Percentiles rank a stretch among this genome's conserved stretches.
These are phyloP conservation scores for Amphibalanus amphitrite DNA, from an alignment of 1,140 invertebrate genomes.

Conservation along the genomic window DNA sequence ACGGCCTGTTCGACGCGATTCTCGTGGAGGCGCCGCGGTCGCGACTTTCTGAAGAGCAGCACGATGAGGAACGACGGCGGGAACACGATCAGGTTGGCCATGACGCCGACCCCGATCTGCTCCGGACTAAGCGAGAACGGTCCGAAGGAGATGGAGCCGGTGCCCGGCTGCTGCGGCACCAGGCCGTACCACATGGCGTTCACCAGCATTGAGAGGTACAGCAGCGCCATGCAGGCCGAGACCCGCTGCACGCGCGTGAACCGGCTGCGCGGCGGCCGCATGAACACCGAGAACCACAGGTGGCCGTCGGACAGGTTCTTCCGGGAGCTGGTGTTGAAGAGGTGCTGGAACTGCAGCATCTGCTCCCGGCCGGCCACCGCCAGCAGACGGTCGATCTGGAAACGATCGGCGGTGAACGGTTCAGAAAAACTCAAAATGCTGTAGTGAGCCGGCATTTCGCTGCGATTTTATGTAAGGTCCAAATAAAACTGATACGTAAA, in stretches of 20 bases:
- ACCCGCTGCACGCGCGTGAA: constrained; percentile 35
- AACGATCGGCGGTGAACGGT: too few species aligned
- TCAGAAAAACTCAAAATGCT: too few species aligned
- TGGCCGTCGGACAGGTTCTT: constrained; percentile 36
- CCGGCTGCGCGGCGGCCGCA: constrained; percentile 32
- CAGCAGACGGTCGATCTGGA: constrained; percentile 34
- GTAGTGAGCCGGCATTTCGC: too few species aligned
- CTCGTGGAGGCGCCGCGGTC: constrained; percentile 14
- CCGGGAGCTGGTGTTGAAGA: constrained; percentile 29
- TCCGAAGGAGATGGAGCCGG: constrained; percentile 10
- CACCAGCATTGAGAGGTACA: constrained; percentile 36
- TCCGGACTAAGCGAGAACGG: constrained; percentile 12
- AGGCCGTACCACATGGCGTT: constrained; percentile 37
- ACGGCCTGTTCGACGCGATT: neutral
- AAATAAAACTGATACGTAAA: too few species aligned
- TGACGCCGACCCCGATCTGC: constrained; percentile 25
- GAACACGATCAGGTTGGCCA: constrained; percentile 32
- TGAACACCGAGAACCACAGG: constrained; percentile 38
- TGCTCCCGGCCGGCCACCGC: constrained; percentile 33
- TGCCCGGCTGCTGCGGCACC: constrained; percentile 15
- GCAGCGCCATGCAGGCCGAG: constrained; percentile 35
- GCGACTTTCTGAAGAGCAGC: constrained; percentile 22
- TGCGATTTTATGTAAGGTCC: too few species aligned
- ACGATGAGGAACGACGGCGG: constrained; percentile 35
- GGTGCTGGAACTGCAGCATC: constrained; percentile 29